Evolutionary conservation across 2,113 vertebrate genomes (phyloP).

Genomic region (Apaloderma vittatum): DNA sequence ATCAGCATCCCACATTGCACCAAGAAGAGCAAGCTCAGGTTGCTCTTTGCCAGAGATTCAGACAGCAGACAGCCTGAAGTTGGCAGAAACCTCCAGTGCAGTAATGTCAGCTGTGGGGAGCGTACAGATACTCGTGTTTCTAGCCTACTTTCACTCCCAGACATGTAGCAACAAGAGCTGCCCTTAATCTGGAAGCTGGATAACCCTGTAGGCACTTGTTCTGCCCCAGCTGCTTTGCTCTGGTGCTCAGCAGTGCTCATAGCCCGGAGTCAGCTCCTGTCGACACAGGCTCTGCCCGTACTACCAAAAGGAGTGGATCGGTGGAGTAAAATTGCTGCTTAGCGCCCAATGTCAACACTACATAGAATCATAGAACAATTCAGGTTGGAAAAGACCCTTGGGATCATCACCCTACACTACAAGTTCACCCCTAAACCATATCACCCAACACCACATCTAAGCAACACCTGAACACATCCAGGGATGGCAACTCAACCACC

Average conservation of each 20-base stretch:
- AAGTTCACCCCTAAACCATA: too few relatives aligned
- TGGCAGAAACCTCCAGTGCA: not conserved
- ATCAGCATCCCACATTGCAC: not conserved
- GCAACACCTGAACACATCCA: too few relatives aligned
- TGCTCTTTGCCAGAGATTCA: not conserved
- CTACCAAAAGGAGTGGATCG: not conserved
- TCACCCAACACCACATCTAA: too few relatives aligned
- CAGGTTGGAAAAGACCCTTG: too few relatives aligned
- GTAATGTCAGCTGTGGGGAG: not conserved
- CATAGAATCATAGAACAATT: too few relatives aligned
- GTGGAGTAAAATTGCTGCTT: not conserved
- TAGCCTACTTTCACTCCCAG: not conserved
- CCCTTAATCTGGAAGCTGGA: not conserved
- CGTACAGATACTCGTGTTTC: fast-evolving
- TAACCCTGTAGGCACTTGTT: not conserved
- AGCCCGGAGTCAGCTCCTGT: not conserved
- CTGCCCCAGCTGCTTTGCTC: not conserved
- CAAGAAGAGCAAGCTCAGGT: not conserved
- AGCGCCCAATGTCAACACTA: not conserved
- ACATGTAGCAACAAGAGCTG: not conserved
- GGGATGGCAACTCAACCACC: too few relatives aligned
- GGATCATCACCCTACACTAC: too few relatives aligned
- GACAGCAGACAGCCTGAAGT: not conserved
- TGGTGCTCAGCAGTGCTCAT: not conserved
- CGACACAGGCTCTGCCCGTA: fast-evolving